Percentiles rank a stretch among this genome's conserved stretches.
Evolutionary conservation across 2,797 vertebrate genomes (phyloP).

Genomic region (Eremophila alpestris): DNA sequence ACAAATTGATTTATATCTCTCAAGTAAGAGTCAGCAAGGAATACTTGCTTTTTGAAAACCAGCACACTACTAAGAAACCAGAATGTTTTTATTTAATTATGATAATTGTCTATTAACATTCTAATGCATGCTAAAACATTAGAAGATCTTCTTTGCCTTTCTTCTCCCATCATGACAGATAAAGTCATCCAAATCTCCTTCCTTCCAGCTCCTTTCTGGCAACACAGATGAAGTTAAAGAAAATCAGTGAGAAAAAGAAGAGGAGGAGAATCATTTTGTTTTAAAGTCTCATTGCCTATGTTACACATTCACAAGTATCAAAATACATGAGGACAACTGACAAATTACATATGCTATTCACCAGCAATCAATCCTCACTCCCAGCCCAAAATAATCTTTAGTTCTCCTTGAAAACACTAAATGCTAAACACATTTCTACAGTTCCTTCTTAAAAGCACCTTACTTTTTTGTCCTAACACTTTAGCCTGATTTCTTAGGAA

Average conservation of each 20-base stretch:
- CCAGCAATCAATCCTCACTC: background rate
- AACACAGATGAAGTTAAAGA: conserved; percentile 22
- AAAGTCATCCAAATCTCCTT: background rate
- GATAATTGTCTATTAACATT: conserved; percentile 23
- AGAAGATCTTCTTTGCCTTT: background rate
- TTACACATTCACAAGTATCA: conserved; percentile 33
- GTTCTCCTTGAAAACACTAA: background rate
- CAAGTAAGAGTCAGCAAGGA: background rate
- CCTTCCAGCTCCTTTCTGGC: conserved; percentile 19
- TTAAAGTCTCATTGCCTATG: background rate
- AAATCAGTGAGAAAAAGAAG: conserved; percentile 42
- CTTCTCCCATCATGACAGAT: background rate
- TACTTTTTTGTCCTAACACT: background rate
- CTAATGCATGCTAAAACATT: conserved; percentile 12
- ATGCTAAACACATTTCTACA: background rate
- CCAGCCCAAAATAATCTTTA: background rate
- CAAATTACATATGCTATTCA: background rate
- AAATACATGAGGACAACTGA: conserved; percentile 22
- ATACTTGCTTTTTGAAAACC: background rate
- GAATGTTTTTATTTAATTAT: background rate
- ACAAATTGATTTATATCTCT: conserved; percentile 13
- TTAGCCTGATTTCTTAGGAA: background rate
- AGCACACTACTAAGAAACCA: background rate
- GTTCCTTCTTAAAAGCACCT: background rate
- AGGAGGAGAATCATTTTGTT: conserved; percentile 26